These are phyloP conservation scores for Gyrodactylus salaris DNA, from an alignment of 1,140 invertebrate genomes.

Conservation along the genomic window DNA sequence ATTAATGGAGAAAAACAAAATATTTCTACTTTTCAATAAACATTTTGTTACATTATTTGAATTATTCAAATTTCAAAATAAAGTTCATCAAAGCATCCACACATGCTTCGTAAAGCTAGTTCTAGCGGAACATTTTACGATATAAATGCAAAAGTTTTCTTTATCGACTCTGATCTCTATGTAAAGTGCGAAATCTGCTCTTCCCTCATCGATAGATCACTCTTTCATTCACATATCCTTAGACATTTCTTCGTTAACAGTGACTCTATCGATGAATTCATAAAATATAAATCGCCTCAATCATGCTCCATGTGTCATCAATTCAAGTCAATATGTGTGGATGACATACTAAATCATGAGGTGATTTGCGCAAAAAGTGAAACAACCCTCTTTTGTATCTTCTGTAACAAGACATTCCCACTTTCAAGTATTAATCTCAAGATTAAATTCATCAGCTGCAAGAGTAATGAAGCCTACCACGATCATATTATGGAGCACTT, in stretches of 20 bases:
- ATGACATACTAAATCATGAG: background rate
- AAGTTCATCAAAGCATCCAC: too few relatives aligned
- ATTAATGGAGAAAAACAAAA: too few relatives aligned
- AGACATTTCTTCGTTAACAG: background rate
- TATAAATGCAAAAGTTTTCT: background rate
- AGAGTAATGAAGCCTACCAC: background rate
- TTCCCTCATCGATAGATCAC: background rate
- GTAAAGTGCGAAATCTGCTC: background rate
- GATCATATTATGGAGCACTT: background rate
- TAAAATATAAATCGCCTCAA: background rate
- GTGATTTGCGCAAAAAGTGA: background rate
- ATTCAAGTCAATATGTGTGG: background rate
- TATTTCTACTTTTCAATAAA: too few relatives aligned
- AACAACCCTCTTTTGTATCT: background rate
- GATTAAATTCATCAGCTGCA: background rate
- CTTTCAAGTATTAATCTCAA: background rate
- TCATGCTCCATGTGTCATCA: background rate
- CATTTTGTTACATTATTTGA: too few relatives aligned
- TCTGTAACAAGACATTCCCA: background rate
- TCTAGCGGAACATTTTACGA: background rate
- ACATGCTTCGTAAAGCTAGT: background rate
- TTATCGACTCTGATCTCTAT: background rate
- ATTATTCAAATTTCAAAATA: too few relatives aligned
- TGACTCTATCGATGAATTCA: background rate
- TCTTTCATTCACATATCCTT: background rate